A percentile compares a stretch with the other conserved stretches of the same genome.
Evolutionary conservation across 2,113 vertebrate genomes (phyloP).

Genomic region (Aspiorhynchus laticeps): DNA sequence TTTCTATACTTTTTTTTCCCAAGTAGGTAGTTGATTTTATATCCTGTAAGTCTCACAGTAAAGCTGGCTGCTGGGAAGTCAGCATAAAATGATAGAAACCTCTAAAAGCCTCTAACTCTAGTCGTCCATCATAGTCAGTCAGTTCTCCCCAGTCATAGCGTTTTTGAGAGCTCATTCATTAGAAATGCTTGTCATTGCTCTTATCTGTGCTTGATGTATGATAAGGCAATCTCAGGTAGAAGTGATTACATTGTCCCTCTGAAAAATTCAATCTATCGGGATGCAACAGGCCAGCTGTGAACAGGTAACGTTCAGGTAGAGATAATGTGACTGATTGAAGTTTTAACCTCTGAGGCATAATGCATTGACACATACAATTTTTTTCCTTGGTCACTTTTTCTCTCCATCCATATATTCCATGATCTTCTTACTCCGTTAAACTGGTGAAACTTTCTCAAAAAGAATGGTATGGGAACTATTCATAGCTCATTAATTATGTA

Average conservation of each 20-base stretch:
- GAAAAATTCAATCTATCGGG: slow-evolving; percentile 12
- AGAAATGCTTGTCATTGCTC: slow-evolving; percentile 39
- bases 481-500: slow-evolving; percentile 41
- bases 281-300: slow-evolving; percentile 17
- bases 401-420: neutral
- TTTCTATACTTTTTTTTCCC: neutral
- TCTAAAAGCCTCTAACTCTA: slow-evolving; percentile 20
- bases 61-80: slow-evolving; percentile 37
- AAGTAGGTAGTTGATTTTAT: slow-evolving; percentile 16
- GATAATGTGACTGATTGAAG: neutral
- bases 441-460: slow-evolving; percentile 1
- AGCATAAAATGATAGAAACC: slow-evolving; percentile 35
- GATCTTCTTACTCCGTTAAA: neutral
- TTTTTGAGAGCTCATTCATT: slow-evolving; percentile 35
- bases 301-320: slow-evolving; percentile 16
- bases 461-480: slow-evolving; percentile 18
- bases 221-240: slow-evolving; percentile 16
- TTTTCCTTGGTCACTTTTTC: neutral
- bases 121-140: slow-evolving; percentile 19
- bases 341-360: slow-evolving; percentile 8
- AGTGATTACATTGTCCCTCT: slow-evolving; percentile 29
- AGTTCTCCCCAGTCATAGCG: neutral
- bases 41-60: neutral
- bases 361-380: neutral
- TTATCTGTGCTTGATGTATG: slow-evolving; percentile 40